Conservation (phyloP, 2,113 vertebrate genomes). For the Ascaphus truei region DNA sequence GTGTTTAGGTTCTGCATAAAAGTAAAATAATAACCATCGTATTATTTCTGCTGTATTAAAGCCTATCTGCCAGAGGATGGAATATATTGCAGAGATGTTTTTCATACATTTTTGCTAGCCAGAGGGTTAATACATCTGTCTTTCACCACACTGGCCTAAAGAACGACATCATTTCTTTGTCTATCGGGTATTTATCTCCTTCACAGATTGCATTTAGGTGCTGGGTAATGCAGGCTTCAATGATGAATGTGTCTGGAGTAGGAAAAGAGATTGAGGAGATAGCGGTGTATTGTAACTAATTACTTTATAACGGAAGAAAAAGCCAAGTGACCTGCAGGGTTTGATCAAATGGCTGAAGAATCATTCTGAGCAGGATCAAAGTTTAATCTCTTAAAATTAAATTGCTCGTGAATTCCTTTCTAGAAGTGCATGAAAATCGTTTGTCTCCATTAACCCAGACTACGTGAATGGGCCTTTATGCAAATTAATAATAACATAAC, state of each 20-base stretch:
- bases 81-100: neutral
- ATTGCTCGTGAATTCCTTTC: slow-evolving; percentile 46
- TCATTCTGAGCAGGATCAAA: slow-evolving; percentile 50
- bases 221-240: slow-evolving; percentile 9
- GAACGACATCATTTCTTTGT: slow-evolving; percentile 24
- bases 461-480: slow-evolving; percentile 47
- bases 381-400: slow-evolving; percentile 56
- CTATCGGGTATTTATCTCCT: slow-evolving; percentile 30
- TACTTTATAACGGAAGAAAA: neutral
- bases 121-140: slow-evolving; percentile 22
- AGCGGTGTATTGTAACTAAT: slow-evolving; percentile 13
- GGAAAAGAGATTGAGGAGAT: slow-evolving; percentile 19
- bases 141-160: slow-evolving; percentile 3
- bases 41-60: neutral
- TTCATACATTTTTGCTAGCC: slow-evolving; percentile 9
- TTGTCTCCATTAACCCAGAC: slow-evolving; percentile 51
- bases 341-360: slow-evolving; percentile 50
- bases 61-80: neutral
- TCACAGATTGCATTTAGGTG: slow-evolving; percentile 27
- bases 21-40: too few species aligned
- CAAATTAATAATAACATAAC: slow-evolving; percentile 44
- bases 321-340: neutral
- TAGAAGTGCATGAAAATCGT: slow-evolving; percentile 44
- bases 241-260: slow-evolving; percentile 17
- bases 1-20: too few species aligned